Evolutionary conservation across 2,888 invertebrate genomes (phyloP), one percentile per base, ranked within the genome.

Genomic region (Clunio marinus): DNA sequence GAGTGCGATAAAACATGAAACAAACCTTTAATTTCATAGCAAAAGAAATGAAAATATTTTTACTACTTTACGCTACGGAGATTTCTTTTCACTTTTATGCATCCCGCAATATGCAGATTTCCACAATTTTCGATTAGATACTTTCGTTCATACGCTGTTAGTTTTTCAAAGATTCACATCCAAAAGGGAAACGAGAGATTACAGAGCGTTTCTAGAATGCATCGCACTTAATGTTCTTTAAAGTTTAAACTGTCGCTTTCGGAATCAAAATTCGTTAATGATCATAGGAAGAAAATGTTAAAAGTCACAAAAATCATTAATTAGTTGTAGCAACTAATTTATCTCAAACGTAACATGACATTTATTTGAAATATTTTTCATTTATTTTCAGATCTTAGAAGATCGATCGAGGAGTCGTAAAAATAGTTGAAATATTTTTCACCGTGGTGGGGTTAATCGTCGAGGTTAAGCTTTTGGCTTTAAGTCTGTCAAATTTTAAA

Each of bases 261-360:
- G 51, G n/a, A n/a, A 65, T 65, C 63, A 46, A 41, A 65, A 46
- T 27, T 45, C 46, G 46, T 45, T 65, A 65, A 65, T 65, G 24
- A 65, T 46, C 45, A 46, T 45, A 46, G 46, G 63, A 46, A 45
- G 20, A 45, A 62, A 35, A 62, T 62, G 62, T 65, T 65, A 41
- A 37, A 62, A 41, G 20, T 51, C 22, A 8, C 27, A 8, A n/a
- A 20, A 15, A 55, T 35, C 55, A 55, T 66, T 66, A 66, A 66
- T 66, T 66, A 66, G 66, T 55, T 55, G 55, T 66, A 66, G 45
- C 66, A 66, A 66, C 66, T 24, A 66, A 66, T 66, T 66, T 66
- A 66, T 66, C 55, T 66, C 57, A 10, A 66, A 46, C 66, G 46
- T 32, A 66, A 66, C 66, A 66, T 55, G 66, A 66, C 66, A 55